Evolutionary conservation across 2,113 vertebrate species (phyloP), one percentile per base, ranked within the genome.

Genomic region (Deroptyus accipitrinus): DNA sequence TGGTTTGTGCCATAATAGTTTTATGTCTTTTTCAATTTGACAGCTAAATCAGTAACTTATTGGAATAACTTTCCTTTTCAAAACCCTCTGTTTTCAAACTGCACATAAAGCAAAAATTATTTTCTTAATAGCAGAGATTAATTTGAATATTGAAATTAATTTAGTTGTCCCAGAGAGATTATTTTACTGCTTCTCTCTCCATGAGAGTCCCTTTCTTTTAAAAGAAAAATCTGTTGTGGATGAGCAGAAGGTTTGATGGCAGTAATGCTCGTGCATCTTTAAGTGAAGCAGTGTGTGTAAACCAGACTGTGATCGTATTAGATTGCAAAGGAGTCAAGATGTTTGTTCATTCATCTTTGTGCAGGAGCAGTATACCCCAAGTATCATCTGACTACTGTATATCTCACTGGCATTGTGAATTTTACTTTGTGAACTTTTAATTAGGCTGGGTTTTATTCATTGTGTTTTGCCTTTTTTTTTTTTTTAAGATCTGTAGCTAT

Each of bases 1-100:
- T 77, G n/a, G 57, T 33, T 95, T 94, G 74, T 88, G 86, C 90
- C 86, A 33, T 93, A 88, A 88, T 68, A 86, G 13, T 91, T 95
- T 92, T 83, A 67, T 35, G 28, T 81, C 69, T 93, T 52, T 94
- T 94, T 95, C 73, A 80, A 84, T 86, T 92, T 92, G 89, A 96
- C 80, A 75, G 76, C 80, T 92, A 77, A 84, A 77, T 82, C 66
- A 75, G 17, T 72, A 79, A 82, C 77, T 92, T 95, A 59, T 2
- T 85, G 57, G 33, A 94, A 74, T 83, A 35, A 6, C 48, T 91
- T 92, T 88, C 39, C 39, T 70, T 83, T 83, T 68, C 37, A 28
- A 78, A 86, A 28, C 17, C 17, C 11, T n/a, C 28, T 67, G 11
- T 70, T 88, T 94, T 92, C 48, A 68, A 33, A 35, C 48, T 92